Evolutionary conservation across 2,113 vertebrate species (phyloP).

Genomic region (Perca flavescens): DNA sequence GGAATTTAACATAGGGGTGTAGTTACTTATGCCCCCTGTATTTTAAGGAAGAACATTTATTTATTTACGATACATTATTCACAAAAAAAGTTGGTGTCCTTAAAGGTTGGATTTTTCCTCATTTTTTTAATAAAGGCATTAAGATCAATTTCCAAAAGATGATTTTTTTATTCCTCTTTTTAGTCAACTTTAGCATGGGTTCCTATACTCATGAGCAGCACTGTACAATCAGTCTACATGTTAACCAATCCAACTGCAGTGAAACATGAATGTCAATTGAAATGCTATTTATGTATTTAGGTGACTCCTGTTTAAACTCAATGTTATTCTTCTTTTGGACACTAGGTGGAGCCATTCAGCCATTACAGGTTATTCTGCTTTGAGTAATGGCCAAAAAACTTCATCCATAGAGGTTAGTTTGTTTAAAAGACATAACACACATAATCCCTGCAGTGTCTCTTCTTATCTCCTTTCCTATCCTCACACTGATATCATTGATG

Average conservation of each 20-base stretch:
- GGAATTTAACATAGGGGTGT: too few relatives aligned
- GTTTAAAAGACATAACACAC: background rate
- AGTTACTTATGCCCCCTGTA: too few relatives aligned
- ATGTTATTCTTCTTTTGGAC: conserved; percentile 7
- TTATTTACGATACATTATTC: too few relatives aligned
- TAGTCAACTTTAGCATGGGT: too few relatives aligned
- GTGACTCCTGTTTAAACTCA: background rate
- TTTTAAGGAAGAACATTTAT: too few relatives aligned
- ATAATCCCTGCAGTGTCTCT: background rate
- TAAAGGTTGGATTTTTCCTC: too few relatives aligned
- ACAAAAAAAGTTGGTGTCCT: too few relatives aligned
- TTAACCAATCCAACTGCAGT: background rate
- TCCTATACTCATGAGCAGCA: too few relatives aligned
- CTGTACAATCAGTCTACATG: background rate
- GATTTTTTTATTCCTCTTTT: too few relatives aligned
- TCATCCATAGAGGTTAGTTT: background rate
- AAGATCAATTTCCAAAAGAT: too few relatives aligned
- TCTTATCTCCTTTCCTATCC: background rate
- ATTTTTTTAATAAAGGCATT: too few relatives aligned
- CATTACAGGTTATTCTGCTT: background rate
- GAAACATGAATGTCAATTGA: background rate
- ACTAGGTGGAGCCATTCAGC: conserved; percentile 21
- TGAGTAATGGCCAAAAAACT: background rate
- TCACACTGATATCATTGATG: background rate
- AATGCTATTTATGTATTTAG: background rate